Conservation (phyloP, 2,113 vertebrate species). For the Phycodurus eques region DNA sequence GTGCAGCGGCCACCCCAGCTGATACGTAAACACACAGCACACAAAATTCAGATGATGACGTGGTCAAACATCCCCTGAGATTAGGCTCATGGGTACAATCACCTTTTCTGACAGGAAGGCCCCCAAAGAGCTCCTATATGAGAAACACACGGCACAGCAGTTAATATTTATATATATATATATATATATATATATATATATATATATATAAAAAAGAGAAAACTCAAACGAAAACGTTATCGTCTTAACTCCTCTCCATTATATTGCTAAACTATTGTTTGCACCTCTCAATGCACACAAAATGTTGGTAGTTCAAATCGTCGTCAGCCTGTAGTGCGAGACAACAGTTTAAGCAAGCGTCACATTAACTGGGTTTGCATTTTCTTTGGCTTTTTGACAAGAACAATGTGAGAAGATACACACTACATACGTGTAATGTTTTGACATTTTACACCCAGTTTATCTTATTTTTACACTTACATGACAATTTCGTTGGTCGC, state of each 20-base stretch:
- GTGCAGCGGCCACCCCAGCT: conserved; percentile 86
- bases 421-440: not conserved
- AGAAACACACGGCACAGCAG: not conserved
- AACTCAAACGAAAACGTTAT: no score
- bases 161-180: not conserved
- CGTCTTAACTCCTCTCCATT: no score
- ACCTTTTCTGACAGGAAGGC: conserved; percentile 63
- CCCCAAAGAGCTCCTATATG: conserved; percentile 60
- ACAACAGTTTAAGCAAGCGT: not conserved
- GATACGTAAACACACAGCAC: conserved; percentile 12
- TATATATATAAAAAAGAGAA: no score
- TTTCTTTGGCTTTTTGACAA: not conserved
- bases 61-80: not conserved
- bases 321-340: not conserved
- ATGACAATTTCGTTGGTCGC: not conserved
- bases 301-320: not conserved
- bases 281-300: not conserved
- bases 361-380: not conserved
- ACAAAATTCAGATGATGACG: conserved; percentile 1
- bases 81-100: conserved; percentile 1
- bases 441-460: not conserved
- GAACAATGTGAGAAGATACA: not conserved
- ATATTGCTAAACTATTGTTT: not conserved
- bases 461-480: no score
- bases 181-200: no score